Conservation (phyloP, 2,888 invertebrate genomes). For the Agriopis marginaria region DNA sequence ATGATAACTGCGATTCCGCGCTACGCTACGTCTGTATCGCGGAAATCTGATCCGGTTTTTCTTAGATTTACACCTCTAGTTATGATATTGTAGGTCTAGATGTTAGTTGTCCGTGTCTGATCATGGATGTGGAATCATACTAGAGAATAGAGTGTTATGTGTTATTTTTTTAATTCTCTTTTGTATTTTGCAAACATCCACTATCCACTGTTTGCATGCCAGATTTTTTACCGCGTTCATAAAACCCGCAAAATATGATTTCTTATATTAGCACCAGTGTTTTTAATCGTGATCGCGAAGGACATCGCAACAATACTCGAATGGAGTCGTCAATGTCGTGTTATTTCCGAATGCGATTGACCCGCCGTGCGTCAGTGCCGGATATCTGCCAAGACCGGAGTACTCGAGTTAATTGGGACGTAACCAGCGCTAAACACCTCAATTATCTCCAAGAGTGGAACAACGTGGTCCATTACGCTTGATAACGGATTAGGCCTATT, state of each 20-base stretch:
- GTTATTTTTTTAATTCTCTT: not conserved
- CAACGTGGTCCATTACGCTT: conserved; percentile 1
- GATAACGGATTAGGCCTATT: conserved; percentile 40
- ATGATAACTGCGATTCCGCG: no score
- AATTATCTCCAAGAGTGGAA: conserved; percentile 31
- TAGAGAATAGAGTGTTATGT: no score
- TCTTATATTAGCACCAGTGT: conserved; percentile 19
- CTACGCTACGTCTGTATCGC: no score
- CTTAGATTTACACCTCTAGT: no score
- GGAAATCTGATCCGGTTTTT: no score
- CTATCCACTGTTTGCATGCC: not conserved
- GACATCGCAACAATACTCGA: conserved; percentile 9
- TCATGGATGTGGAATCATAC: no score
- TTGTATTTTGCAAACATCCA: not conserved
- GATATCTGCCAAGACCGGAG: conserved; percentile 28
- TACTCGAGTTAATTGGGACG: conserved; percentile 16
- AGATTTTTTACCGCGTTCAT: conserved; percentile 2
- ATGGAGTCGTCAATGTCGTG: conserved; percentile 24
- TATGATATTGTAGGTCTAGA: no score
- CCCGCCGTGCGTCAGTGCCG: conserved; percentile 4
- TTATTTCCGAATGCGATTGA: conserved; percentile 16
- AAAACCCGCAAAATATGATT: conserved; percentile 11
- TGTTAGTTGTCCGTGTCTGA: no score
- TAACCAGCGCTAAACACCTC: conserved; percentile 32
- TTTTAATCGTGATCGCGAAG: conserved; percentile 8